Conservation (phyloP, 2,113 vertebrate species). For the Xiphias gladius region DNA sequence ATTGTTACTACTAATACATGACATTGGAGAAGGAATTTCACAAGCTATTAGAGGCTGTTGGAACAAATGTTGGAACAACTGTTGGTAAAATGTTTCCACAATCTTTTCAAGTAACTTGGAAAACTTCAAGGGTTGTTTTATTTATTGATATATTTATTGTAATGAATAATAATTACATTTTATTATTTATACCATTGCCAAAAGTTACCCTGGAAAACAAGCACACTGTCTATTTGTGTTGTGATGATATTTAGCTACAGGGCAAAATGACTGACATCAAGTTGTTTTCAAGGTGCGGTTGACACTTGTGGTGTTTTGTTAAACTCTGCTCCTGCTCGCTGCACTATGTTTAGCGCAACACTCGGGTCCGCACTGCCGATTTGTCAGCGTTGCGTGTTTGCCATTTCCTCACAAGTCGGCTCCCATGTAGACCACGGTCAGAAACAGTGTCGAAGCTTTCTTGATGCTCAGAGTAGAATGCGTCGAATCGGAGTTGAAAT, state of each 20-base stretch:
- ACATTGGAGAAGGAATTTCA: conserved; percentile 49
- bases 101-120: conserved; percentile 38
- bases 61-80: conserved; percentile 15
- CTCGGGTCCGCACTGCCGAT: conserved; percentile 8
- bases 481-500: conserved; percentile 7
- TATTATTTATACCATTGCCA: conserved; percentile 81
- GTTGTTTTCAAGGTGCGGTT: conserved; percentile 34
- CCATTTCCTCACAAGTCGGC: conserved; percentile 5
- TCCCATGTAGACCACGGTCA: background rate
- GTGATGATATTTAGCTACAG: conserved; percentile 24
- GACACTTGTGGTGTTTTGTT: background rate
- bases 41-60: conserved; percentile 39
- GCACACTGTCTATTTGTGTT: background rate
- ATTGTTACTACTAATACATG: conserved; percentile 48
- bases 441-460: background rate
- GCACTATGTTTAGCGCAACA: background rate
- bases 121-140: conserved; percentile 73
- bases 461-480: conserved; percentile 12
- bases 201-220: conserved; percentile 49
- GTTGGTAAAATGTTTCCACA: conserved; percentile 20
- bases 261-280: conserved; percentile 63
- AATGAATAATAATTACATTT: conserved; percentile 70
- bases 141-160: conserved; percentile 85
- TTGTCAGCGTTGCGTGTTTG: conserved; percentile 4
- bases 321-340: background rate